A percentile compares a stretch with the other conserved stretches of the same genome.
These are phyloP conservation scores for Paramuricea clavata DNA, from an alignment of 92 coral and sea anemone species.

Conservation along the genomic window DNA sequence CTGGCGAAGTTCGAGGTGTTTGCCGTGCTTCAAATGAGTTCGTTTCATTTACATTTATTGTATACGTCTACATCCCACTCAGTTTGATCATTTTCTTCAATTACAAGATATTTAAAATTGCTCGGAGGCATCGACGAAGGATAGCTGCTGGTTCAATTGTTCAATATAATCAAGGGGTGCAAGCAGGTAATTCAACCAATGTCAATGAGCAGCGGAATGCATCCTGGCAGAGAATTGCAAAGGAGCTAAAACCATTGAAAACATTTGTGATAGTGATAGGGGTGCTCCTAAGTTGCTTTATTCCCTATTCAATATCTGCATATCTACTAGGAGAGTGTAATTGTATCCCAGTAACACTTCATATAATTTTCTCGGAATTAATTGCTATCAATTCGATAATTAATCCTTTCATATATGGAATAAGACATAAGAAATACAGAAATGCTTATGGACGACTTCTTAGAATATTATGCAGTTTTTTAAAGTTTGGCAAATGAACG, in stretches of 20 bases:
- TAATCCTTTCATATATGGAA: conserved; percentile 10
- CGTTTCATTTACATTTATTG: background rate
- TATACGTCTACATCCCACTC: background rate
- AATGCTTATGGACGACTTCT: background rate
- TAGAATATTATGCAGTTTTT: background rate
- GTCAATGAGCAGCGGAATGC: background rate
- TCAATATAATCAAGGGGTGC: background rate
- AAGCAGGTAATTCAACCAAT: background rate
- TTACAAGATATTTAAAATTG: background rate
- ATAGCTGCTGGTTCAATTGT: background rate
- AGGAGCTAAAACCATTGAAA: background rate
- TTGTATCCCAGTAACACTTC: background rate
- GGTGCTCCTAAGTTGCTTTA: background rate
- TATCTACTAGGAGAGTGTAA: background rate
- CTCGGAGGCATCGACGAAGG: background rate
- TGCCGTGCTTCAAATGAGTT: background rate
- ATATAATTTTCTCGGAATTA: background rate
- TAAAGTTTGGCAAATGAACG: background rate
- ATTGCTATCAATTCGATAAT: background rate
- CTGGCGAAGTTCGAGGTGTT: background rate
- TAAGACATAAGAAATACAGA: background rate
- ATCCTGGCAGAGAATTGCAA: background rate
- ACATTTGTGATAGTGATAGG: background rate
- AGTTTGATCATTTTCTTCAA: background rate
- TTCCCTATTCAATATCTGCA: background rate